phyloP scores from a whole-genome alignment of 2,113 vertebrate genomes.

The Psilopogon haemacephalus region DNA sequence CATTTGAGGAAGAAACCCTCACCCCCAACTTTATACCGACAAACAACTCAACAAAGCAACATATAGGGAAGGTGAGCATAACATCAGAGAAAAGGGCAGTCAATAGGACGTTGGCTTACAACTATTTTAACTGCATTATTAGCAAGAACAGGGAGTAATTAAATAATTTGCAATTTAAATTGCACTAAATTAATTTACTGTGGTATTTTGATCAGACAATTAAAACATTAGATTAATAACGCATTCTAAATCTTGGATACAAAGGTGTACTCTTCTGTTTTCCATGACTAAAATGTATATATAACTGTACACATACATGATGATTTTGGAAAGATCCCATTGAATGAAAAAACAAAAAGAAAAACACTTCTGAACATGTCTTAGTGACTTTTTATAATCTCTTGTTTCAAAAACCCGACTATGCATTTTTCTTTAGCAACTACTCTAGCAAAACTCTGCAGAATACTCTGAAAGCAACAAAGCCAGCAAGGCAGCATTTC shows the following conservation, averaged over 20 bases:
- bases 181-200: not conserved
- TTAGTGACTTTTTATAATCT: conserved; percentile 7
- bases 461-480: conserved; percentile 56
- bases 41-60: not conserved
- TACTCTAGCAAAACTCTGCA: conserved; percentile 21
- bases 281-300: not conserved
- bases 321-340: not conserved
- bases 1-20: not conserved
- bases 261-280: not conserved
- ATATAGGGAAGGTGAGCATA: not conserved
- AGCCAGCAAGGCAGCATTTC: conserved; percentile 49
- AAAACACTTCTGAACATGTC: conserved; percentile 16
- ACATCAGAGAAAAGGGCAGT: not conserved
- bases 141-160: not conserved
- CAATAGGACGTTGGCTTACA: not conserved
- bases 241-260: not conserved
- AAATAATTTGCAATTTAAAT: not conserved
- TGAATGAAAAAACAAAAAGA: not conserved
- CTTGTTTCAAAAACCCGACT: conserved; percentile 3
- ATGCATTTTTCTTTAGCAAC: not conserved
- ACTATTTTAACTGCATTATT: not conserved
- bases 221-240: not conserved
- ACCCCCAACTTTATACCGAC: not conserved
- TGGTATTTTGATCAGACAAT: not conserved
- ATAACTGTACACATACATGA: not conserved